Conservation (phyloP, 2,888 invertebrate genomes). For the Pomacea canaliculata region DNA sequence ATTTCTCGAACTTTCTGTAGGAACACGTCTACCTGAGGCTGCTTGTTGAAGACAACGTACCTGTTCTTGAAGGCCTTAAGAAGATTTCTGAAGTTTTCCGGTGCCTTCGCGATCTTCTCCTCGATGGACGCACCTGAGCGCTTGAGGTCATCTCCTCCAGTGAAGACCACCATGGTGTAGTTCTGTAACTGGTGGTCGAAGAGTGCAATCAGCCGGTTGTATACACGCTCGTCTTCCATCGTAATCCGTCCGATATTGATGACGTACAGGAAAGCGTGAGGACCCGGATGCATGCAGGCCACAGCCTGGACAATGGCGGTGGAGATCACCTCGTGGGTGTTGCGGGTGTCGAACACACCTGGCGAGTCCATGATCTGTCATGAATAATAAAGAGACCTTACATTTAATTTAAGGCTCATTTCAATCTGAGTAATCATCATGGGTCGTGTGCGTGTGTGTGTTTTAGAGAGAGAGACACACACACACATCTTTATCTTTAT, state of each 20-base stretch:
- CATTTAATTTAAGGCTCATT: no score
- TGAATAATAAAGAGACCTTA: not conserved
- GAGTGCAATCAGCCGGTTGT: conserved; percentile 5
- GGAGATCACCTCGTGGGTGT: conserved; percentile 9
- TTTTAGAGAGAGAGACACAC: no score
- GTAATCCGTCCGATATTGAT: conserved; percentile 11
- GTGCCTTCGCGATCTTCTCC: not conserved
- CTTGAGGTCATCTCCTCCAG: conserved; percentile 3
- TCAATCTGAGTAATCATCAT: no score
- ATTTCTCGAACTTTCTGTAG: not conserved
- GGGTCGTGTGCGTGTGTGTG: no score
- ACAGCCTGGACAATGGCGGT: conserved; percentile 13
- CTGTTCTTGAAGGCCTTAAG: not conserved
- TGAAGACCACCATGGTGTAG: conserved; percentile 17
- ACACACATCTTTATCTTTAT: no score
- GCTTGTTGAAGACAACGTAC: conserved; percentile 9
- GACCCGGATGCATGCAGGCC: conserved; percentile 18
- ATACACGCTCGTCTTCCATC: conserved; percentile 13
- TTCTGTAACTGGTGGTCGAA: not conserved
- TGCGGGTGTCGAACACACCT: conserved; percentile 14
- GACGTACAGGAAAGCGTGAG: conserved; percentile 19
- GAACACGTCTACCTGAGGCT: conserved; percentile 1
- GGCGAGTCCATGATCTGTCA: conserved; percentile 18
- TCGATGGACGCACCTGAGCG: not conserved
- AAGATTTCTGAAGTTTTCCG: not conserved